Percentiles rank a stretch among this genome's conserved stretches.
phyloP scores from a whole-genome alignment of 2,888 invertebrate species.

The Harpalus rufipes region DNA sequence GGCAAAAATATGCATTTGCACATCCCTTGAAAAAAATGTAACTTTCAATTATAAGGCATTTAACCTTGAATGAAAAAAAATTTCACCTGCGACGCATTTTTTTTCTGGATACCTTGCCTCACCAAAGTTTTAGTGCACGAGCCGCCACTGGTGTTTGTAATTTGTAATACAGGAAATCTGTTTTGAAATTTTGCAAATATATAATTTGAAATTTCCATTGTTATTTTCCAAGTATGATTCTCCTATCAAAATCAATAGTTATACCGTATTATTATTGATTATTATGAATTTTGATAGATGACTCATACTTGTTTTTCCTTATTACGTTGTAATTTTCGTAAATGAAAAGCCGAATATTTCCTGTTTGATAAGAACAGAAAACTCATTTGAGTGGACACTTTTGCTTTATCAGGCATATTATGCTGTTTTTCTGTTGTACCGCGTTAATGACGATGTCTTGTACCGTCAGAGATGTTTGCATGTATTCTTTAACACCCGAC shows the following conservation, averaged over 20 bases:
- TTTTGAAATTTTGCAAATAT: not conserved
- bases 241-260: too few species aligned
- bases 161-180: too few species aligned
- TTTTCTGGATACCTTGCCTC: too few species aligned
- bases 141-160: too few species aligned
- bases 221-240: not conserved
- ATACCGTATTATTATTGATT: too few species aligned
- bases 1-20: too few species aligned
- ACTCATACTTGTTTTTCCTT: not conserved
- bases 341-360: not conserved
- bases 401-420: slow-evolving; percentile 53
- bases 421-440: slow-evolving; percentile 54
- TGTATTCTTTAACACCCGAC: slow-evolving; percentile 31
- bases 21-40: too few species aligned
- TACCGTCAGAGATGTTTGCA: slow-evolving; percentile 47
- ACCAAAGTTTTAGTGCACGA: too few species aligned
- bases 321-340: not conserved
- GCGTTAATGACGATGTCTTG: slow-evolving; percentile 60
- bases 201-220: not conserved
- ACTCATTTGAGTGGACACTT: not conserved
- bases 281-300: not conserved
- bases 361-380: not conserved
- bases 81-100: too few species aligned
- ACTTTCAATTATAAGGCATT: too few species aligned
- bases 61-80: too few species aligned